Conservation (phyloP, 2,113 vertebrate genomes). For the Pangasianodon gigas region DNA sequence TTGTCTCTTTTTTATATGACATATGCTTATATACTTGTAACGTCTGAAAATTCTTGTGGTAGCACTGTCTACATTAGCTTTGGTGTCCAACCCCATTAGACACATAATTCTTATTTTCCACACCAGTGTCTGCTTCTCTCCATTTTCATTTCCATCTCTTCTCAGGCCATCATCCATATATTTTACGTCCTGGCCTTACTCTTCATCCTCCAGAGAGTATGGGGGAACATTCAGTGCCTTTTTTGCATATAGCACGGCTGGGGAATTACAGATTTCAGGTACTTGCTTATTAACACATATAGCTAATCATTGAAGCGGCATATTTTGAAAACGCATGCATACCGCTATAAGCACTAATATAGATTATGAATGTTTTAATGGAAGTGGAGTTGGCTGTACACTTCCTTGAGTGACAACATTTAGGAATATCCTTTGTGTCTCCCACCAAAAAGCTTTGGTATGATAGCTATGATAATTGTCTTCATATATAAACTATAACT, state of each 20-base stretch:
- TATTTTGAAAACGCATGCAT: background rate
- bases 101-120: background rate
- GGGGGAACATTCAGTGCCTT: constrained; percentile 57
- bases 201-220: constrained; percentile 61
- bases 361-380: background rate
- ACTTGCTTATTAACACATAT: constrained; percentile 30
- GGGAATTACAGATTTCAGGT: constrained; percentile 39
- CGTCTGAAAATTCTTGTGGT: background rate
- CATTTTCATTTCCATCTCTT: constrained; percentile 55
- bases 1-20: background rate
- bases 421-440: background rate
- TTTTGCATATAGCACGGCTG: constrained; percentile 50
- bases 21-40: background rate
- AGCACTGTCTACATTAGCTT: constrained; percentile 19
- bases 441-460: background rate
- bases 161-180: constrained; percentile 57
- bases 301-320: background rate
- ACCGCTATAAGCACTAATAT: background rate
- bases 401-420: background rate
- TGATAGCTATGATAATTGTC: too few relatives aligned
- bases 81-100: background rate
- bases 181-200: constrained; percentile 60
- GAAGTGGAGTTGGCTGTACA: background rate
- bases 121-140: constrained; percentile 22
- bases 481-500: too few relatives aligned